phyloP scores from a whole-genome alignment of 2,797 vertebrate species.

The Dryobates pubescens region DNA sequence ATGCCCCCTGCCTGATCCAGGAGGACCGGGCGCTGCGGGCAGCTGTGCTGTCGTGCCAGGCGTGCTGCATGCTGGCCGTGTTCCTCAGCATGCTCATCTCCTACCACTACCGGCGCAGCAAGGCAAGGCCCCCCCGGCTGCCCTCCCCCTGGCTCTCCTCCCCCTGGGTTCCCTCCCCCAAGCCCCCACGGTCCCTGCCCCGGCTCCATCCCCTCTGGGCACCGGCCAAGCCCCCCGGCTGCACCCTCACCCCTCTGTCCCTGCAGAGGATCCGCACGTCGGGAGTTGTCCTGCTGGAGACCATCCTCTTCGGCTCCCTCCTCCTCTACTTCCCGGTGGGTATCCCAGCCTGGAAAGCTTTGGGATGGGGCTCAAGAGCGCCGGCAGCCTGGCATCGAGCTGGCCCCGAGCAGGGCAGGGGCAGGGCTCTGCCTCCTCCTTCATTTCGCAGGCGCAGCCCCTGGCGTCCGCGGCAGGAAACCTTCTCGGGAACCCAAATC shows the following conservation, averaged over 20 bases:
- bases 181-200: rapidly evolving
- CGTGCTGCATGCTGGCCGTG: conserved; percentile 89
- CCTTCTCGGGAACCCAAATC: conserved; percentile 34
- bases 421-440: background rate
- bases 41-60: conserved; percentile 84
- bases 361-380: rapidly evolving
- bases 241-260: background rate
- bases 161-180: background rate
- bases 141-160: background rate
- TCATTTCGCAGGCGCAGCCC: background rate
- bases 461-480: background rate
- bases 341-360: background rate
- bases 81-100: conserved; percentile 92
- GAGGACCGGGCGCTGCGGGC: conserved; percentile 83
- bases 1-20: conserved; percentile 86
- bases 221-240: background rate
- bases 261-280: conserved; percentile 90
- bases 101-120: conserved; percentile 86
- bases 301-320: conserved; percentile 92
- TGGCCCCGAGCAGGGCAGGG: background rate
- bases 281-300: conserved; percentile 90
- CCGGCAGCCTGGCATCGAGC: background rate
- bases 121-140: conserved; percentile 66
- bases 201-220: background rate
- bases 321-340: conserved; percentile 98